Evolutionary conservation across 1,140 invertebrate genomes (phyloP).

Genomic region (Drosophila eugracilis): DNA sequence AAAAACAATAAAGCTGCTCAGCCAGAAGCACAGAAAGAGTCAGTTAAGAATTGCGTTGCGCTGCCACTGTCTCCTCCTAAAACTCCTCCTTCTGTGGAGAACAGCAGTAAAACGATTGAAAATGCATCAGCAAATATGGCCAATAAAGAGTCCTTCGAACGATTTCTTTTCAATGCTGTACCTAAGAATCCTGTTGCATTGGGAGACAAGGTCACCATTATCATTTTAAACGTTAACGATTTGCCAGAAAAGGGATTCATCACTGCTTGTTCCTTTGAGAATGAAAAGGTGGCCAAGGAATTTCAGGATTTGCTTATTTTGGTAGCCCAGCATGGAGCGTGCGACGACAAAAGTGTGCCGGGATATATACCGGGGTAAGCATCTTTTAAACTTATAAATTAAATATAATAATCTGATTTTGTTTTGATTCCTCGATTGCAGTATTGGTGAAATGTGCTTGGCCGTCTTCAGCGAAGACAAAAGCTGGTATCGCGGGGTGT

Average conservation of each 20-base stretch:
- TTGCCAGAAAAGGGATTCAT: constrained; percentile 32
- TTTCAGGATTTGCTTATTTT: constrained; percentile 18
- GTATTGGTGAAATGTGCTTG: constrained; percentile 57
- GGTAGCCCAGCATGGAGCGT: constrained; percentile 6
- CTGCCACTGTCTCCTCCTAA: constrained; percentile 50
- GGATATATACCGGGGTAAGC: constrained; percentile 50
- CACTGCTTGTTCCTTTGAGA: constrained; percentile 37
- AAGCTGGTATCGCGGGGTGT: constrained; percentile 61
- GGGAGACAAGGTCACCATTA: constrained; percentile 12
- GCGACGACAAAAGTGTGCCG: neutral
- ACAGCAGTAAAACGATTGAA: neutral
- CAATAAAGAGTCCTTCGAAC: constrained; percentile 2
- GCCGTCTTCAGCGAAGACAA: constrained; percentile 42
- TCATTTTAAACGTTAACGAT: constrained; percentile 7
- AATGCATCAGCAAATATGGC: neutral
- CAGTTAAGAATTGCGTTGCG: neutral
- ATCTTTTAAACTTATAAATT: neutral
- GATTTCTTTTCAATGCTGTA: constrained; percentile 35
- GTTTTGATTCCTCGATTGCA: neutral
- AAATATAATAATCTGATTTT: rapidly evolving
- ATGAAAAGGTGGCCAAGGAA: constrained; percentile 4
- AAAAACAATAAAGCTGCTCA: neutral
- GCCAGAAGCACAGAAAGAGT: neutral
- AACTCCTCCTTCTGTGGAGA: constrained; percentile 2
- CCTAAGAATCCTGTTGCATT: constrained; percentile 21